Conservation (phyloP, 1,140 invertebrate genomes). For the Drepana arcuata region DNA sequence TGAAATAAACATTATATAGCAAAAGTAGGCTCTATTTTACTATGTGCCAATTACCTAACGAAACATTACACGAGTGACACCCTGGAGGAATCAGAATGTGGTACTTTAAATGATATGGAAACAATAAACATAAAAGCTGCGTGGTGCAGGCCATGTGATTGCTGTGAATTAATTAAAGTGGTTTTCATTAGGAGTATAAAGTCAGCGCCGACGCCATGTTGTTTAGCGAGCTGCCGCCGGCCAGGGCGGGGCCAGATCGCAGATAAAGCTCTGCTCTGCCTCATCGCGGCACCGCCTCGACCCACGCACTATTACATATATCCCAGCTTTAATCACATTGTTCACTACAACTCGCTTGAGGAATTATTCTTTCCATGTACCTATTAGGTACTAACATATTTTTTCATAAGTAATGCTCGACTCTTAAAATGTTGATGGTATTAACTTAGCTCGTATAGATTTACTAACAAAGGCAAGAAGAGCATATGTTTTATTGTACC, state of each 20-base stretch:
- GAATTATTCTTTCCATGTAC: no score
- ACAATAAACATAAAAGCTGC: constrained; percentile 64
- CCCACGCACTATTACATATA: no score
- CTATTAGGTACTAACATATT: no score
- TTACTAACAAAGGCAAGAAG: no score
- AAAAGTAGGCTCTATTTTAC: constrained; percentile 4
- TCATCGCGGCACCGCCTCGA: no score
- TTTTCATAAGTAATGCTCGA: no score
- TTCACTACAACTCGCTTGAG: no score
- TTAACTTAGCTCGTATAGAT: no score
- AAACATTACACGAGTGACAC: constrained; percentile 53
- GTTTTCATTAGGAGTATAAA: constrained; percentile 57
- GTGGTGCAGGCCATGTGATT: constrained; percentile 49
- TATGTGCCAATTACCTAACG: constrained; percentile 38
- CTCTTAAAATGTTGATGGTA: no score
- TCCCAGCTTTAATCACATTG: no score
- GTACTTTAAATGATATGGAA: constrained; percentile 62
- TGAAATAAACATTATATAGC: constrained; percentile 32
- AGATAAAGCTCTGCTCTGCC: constrained; percentile 42
- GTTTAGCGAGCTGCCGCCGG: constrained; percentile 18
- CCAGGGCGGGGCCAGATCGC: constrained; percentile 3
- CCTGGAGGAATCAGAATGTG: constrained; percentile 64
- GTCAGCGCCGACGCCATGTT: constrained; percentile 33
- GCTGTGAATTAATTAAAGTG: constrained; percentile 67
- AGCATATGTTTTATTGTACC: no score